Conservation (phyloP, 2,888 invertebrate species). For the Pterostichus niger region DNA sequence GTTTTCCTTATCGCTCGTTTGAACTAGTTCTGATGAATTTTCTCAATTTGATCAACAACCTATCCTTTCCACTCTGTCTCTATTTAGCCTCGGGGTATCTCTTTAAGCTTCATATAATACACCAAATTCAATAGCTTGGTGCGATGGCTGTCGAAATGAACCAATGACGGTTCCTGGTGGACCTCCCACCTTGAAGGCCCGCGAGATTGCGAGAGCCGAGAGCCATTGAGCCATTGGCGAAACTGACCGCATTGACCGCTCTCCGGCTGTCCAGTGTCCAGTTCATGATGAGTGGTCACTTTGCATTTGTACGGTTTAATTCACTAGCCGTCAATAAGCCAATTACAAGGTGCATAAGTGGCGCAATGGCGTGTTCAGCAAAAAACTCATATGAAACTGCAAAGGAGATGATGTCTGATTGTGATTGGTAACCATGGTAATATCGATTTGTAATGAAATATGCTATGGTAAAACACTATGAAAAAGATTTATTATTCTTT, state of each 20-base stretch:
- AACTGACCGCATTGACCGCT: neutral
- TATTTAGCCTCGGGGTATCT: neutral
- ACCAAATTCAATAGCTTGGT: conserved; percentile 1
- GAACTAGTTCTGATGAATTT: too few species aligned
- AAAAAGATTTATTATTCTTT: too few species aligned
- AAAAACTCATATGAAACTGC: neutral
- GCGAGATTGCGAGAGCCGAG: neutral
- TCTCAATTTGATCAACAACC: too few species aligned
- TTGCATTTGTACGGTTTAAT: conserved; percentile 44
- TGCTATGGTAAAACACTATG: too few species aligned
- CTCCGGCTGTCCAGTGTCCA: conserved; percentile 7
- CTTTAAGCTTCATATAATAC: neutral
- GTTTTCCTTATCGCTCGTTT: too few species aligned
- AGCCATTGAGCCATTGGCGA: conserved; percentile 9
- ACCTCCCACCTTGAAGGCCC: conserved; percentile 16
- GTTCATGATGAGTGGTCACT: conserved; percentile 30
- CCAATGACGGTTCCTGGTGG: neutral
- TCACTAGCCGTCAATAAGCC: neutral
- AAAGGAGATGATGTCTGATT: neutral
- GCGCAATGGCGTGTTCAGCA: neutral
- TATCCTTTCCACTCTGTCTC: neutral
- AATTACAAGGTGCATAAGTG: conserved; percentile 21
- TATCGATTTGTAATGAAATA: too few species aligned
- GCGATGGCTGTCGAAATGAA: conserved; percentile 3
- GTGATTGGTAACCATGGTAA: too few species aligned